Base-by-base conservation (phyloP, 2,888 invertebrate species). In the Gari tellinella region DNA sequence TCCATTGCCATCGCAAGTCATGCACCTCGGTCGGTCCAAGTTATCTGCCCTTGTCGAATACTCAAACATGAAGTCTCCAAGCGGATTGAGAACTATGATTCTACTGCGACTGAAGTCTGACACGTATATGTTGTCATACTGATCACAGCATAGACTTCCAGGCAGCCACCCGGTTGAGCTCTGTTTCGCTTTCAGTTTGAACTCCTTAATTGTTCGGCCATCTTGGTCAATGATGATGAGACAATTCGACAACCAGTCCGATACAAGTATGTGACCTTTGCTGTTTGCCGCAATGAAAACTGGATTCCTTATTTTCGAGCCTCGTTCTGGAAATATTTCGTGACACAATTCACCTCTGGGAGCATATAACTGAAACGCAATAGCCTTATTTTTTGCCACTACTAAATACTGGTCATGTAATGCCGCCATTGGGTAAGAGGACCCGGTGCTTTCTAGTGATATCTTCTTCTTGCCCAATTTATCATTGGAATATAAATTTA, bases 121-220 rank as follows among this genome's bases (percentile, higher is more conserved):
- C 10, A 82, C 72, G 43, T 74, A 81, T 2, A 82, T 72, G 55
- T 82, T 82, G 51, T 82, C 82, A 58, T 78, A 78, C 25, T 79
- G 79, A 43, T 82, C 82, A 41, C 80, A 79, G 52, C 80, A 80
- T 10, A 79, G 37, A 25, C 75, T 67, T 2, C 82, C 82, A 2
- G 82, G 82, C 23, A 76, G 43, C 80, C 80, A 82, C 10, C 72
- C 80, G 10, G 72, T 37, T 55, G 63, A 67, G 17, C 67, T 63
- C n/a, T 69, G 45, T n/a, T 60, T 57, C 0, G 65, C 38, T 51
- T 75, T 73, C 2, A 60, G 40, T 41, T 70, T 80, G 57, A 75
- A 80, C 43, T 80, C 79, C 23, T 76, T 63, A 1, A 77, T 17
- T 21, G 66, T 60, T 21, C 72, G 58, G 14, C 79, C 80, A 19